phyloP scores from a whole-genome alignment of 2,113 vertebrate species.

The Chaenogobius annularis region DNA sequence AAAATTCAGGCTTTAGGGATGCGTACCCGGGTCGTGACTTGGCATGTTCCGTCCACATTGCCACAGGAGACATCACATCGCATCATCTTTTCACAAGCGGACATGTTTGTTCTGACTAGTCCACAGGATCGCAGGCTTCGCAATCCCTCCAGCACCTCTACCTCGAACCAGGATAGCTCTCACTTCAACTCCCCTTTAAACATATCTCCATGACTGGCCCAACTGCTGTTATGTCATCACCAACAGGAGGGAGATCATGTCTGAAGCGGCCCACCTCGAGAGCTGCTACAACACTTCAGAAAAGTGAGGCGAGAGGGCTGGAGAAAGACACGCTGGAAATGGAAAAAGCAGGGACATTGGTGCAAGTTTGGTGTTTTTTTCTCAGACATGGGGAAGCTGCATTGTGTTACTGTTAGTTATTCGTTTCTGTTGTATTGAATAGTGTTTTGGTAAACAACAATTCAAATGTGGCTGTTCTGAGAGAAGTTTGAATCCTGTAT shows the following conservation, averaged over 20 bases:
- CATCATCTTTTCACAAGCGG: slow-evolving; percentile 50
- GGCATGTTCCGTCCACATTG: slow-evolving; percentile 43
- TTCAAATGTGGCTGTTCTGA: background rate
- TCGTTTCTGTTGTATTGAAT: background rate
- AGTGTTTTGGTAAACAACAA: too few relatives aligned
- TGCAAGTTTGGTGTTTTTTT: background rate
- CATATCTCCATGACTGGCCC: slow-evolving; percentile 52
- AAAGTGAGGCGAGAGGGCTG: slow-evolving; percentile 28
- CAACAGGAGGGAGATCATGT: slow-evolving; percentile 48
- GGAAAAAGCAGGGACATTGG: slow-evolving; percentile 28
- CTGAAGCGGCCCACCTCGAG: slow-evolving; percentile 32
- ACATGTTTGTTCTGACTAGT: slow-evolving; percentile 62
- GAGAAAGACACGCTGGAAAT: slow-evolving; percentile 25
- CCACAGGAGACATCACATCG: slow-evolving; percentile 54
- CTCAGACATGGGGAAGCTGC: background rate
- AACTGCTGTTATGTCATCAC: slow-evolving; percentile 58
- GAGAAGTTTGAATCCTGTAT: background rate
- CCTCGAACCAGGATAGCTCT: slow-evolving; percentile 34
- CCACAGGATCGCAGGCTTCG: slow-evolving; percentile 46
- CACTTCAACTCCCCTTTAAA: slow-evolving; percentile 47
- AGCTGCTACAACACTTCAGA: slow-evolving; percentile 44
- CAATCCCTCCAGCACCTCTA: background rate
- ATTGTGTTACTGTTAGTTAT: slow-evolving; percentile 24
- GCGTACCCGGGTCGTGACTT: slow-evolving; percentile 48
- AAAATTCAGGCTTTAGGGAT: slow-evolving; percentile 36